Evolutionary conservation across 2,888 invertebrate species (phyloP).

Genomic region (Thalpophila matura): DNA sequence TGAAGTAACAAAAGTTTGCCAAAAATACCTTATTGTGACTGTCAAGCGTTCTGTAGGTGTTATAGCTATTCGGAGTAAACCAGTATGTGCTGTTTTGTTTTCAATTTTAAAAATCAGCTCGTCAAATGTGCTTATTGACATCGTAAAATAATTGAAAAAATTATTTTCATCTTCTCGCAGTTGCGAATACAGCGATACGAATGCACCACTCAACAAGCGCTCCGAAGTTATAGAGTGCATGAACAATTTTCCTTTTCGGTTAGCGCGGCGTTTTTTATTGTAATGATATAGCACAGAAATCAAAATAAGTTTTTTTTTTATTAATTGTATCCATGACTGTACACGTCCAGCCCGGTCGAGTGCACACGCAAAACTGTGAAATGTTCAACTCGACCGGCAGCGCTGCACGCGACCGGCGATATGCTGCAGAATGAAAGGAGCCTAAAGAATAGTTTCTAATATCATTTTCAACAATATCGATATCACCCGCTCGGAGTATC

Average conservation of each 20-base stretch:
- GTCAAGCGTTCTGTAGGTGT: constrained; percentile 29
- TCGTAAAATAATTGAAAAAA: constrained; percentile 1
- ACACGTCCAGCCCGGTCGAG: constrained; percentile 4
- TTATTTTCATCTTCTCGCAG: too few relatives aligned
- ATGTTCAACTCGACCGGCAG: constrained; percentile 2
- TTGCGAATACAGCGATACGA: constrained; percentile 17
- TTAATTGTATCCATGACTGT: constrained; percentile 7
- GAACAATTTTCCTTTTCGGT: constrained; percentile 8
- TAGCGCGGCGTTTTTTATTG: constrained; percentile 4
- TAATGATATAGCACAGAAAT: not conserved
- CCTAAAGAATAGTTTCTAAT: not conserved
- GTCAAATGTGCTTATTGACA: constrained; percentile 17
- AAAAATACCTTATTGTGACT: constrained; percentile 28
- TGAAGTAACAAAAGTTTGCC: constrained; percentile 17
- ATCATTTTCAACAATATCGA: constrained; percentile 34
- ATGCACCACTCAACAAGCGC: constrained; percentile 23
- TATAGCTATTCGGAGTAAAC: constrained; percentile 23
- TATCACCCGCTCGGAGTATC: constrained; percentile 7
- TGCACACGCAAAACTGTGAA: constrained; percentile 12
- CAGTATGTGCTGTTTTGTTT: constrained; percentile 19
- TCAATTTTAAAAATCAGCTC: constrained; percentile 23
- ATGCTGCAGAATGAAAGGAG: constrained; percentile 5
- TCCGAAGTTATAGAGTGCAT: constrained; percentile 17
- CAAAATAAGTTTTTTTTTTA: constrained; percentile 1
- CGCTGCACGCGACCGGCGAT: constrained; percentile 8